These are phyloP conservation scores for Ceriagrion tenellum DNA, from an alignment of 2,888 invertebrate species.

Conservation along the genomic window DNA sequence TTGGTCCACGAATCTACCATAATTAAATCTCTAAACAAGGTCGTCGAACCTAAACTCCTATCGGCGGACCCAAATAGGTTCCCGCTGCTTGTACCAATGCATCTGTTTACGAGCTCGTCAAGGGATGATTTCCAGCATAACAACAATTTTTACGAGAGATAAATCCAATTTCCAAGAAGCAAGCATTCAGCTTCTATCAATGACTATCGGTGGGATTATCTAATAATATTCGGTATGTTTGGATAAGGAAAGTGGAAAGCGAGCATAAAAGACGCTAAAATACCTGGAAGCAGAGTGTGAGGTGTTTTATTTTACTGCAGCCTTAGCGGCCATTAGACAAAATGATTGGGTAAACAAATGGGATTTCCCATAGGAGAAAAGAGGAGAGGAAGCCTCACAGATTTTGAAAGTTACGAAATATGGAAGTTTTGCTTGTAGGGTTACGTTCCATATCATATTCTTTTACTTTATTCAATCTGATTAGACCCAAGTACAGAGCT, in stretches of 20 bases:
- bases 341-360: neutral
- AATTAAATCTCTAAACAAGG: constrained; percentile 29
- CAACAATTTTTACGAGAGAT: neutral
- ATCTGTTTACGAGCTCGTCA: neutral
- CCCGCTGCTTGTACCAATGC: neutral
- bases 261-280: neutral
- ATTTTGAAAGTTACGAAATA: too few species aligned
- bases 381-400: too few species aligned
- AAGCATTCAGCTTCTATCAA: neutral
- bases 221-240: neutral
- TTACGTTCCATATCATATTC: too few species aligned
- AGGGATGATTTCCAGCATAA: neutral
- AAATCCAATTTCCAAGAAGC: neutral
- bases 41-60: neutral
- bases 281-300: neutral
- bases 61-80: neutral
- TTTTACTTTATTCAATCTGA: too few species aligned
- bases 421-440: too few species aligned
- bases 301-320: neutral
- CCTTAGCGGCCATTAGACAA: neutral
- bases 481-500: too few species aligned
- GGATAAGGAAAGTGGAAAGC: neutral
- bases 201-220: neutral
- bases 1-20: neutral
- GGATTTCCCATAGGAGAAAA: neutral